Evolutionary conservation across 2,797 vertebrate genomes (phyloP).

Genomic region (Pelodytes ibericus): DNA sequence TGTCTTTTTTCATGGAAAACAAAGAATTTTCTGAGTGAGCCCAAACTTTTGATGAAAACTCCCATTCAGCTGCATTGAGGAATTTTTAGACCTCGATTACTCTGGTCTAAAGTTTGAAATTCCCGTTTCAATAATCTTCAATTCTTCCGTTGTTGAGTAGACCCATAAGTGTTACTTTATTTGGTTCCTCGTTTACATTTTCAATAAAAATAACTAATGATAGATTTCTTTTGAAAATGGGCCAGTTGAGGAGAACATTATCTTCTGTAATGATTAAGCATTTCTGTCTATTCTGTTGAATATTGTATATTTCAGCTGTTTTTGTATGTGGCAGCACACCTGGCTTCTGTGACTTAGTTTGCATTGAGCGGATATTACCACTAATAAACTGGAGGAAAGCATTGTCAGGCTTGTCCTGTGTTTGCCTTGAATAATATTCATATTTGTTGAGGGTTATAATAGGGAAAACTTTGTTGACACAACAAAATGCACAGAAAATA

Average conservation of each 20-base stretch:
- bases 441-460: not conserved
- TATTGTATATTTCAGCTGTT: not conserved
- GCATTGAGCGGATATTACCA: not conserved
- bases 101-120: too few relatives aligned
- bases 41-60: too few relatives aligned
- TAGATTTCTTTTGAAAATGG: not conserved
- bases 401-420: constrained; percentile 6
- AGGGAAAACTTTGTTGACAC: constrained; percentile 8
- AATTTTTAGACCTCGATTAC: too few relatives aligned
- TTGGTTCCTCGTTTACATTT: too few relatives aligned
- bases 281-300: not conserved
- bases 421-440: constrained; percentile 6
- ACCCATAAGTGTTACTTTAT: too few relatives aligned
- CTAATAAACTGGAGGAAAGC: not conserved
- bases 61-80: too few relatives aligned
- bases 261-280: not conserved
- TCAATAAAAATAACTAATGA: not conserved
- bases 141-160: too few relatives aligned
- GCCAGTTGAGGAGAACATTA: not conserved
- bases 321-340: not conserved
- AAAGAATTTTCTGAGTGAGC: too few relatives aligned
- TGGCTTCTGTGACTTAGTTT: not conserved
- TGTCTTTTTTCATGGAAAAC: too few relatives aligned
- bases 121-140: too few relatives aligned
- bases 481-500: constrained; percentile 15